Conservation (phyloP, 2,888 invertebrate species). For the Caenorhabditis panamensis region DNA sequence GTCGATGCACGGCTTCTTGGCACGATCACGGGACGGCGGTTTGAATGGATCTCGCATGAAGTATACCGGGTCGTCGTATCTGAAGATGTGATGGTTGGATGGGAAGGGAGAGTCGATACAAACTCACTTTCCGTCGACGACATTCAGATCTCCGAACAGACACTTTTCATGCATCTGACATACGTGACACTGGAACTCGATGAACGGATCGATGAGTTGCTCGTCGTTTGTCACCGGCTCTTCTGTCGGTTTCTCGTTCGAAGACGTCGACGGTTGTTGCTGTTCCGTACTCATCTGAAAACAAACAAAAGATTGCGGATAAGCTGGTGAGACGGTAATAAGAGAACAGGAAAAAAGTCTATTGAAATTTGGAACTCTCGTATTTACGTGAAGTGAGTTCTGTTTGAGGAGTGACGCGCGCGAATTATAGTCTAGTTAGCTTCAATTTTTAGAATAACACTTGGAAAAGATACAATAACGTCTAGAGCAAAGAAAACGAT, state of each 20-base stretch:
- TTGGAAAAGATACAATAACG: too few species aligned
- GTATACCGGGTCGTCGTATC: constrained; percentile 68
- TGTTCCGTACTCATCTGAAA: constrained; percentile 15
- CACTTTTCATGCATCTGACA: constrained; percentile 67
- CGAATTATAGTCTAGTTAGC: too few species aligned
- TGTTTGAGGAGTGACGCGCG: too few species aligned
- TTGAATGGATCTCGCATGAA: constrained; percentile 73
- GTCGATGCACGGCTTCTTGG: constrained; percentile 64
- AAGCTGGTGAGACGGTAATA: too few species aligned
- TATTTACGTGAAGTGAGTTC: too few species aligned
- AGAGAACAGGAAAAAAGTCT: too few species aligned
- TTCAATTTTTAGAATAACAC: too few species aligned
- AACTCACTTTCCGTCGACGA: constrained; percentile 67
- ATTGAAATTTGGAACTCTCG: too few species aligned
- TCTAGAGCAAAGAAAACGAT: too few species aligned
- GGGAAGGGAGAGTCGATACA: neutral
- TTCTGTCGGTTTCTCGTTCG: constrained; percentile 5
- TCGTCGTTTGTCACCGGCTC: constrained; percentile 17
- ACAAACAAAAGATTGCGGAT: neutral
- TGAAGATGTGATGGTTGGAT: constrained; percentile 32
- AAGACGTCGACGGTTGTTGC: neutral
- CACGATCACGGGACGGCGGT: constrained; percentile 62
- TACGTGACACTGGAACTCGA: constrained; percentile 67
- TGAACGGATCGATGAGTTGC: constrained; percentile 62
- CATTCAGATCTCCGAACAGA: constrained; percentile 65